Base-by-base conservation (phyloP, 2,797 vertebrate genomes). In the Halcyon leucocephala region DNA sequence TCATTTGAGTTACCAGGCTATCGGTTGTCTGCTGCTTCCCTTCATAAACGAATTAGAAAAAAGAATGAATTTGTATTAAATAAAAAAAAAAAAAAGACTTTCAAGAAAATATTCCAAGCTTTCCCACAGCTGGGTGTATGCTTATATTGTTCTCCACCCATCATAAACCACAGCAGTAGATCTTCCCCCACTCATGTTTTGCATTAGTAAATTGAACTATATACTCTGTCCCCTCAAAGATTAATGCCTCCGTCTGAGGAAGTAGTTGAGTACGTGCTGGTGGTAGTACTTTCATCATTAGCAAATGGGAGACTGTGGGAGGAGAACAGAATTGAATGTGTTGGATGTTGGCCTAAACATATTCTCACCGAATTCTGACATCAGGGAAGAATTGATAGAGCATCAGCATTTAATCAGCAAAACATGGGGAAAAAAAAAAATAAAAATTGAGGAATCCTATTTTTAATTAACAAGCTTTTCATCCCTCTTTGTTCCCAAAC, bases 141-240 rank as follows among this genome's bases (percentile, higher is more conserved):
- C 37, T 87, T 87, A 31, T 64, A 37, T 71, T 82, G 73, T 91
- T 69, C 82, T 90, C 72, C 82, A 94, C 91, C 87, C 79, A 64
- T 46, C 2, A 1, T 83, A 93, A 94, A 95, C 94, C 88, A 69
- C 88, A 86, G 86, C 93, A 62, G 67, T 35, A 61, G 72, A 76
- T 81, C 90, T 90, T 93, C 41, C 88, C 49, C 46, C 26, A 33
- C 66, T 90, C 62, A 54, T 89, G 86, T 57, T 93, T 95, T 95
- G 88, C 86, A 93, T 96, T 93, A 94, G 88, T 65, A 93, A 90
- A 88, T 93, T 93, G 94, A 88, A 86, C 88, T 74, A 31, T 42
- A 17, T 52, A 13, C 37, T 86, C 80, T 67, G 71, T 89, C 76
- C 91, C 41, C 71, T 87, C 81, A 66, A 73, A 93, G 89, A 92